Conservation (phyloP, 2,797 vertebrate genomes). For the Megalops cyprinoides region DNA sequence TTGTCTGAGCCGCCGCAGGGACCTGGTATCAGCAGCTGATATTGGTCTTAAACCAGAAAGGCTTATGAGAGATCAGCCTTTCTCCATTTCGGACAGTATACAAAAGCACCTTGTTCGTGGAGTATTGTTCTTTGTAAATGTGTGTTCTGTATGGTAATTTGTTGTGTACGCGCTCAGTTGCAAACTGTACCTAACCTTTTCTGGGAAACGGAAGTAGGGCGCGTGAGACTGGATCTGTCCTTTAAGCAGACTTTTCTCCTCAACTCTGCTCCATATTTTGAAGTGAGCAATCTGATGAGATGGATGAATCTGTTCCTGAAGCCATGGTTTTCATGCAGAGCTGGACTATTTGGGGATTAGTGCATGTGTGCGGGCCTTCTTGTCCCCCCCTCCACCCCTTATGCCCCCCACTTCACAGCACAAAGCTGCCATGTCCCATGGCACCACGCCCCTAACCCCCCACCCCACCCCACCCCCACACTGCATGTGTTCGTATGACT, state of each 20-base stretch:
- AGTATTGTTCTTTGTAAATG: not conserved
- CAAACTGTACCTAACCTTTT: not conserved
- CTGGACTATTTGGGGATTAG: not conserved
- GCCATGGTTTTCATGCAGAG: not conserved
- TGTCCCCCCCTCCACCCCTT: not conserved
- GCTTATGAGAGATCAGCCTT: no score
- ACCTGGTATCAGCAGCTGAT: no score
- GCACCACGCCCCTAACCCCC: slow-evolving; percentile 25
- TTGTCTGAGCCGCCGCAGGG: no score
- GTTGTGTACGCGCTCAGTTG: no score
- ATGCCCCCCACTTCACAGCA: not conserved
- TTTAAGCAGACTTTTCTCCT: not conserved
- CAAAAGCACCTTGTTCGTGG: no score
- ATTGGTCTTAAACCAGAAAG: no score
- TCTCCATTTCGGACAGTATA: no score
- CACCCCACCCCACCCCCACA: slow-evolving; percentile 25
- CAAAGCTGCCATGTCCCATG: slow-evolving; percentile 25
- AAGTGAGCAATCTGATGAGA: not conserved
- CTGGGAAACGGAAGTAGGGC: not conserved
- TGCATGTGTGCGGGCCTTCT: not conserved
- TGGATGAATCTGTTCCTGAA: not conserved
- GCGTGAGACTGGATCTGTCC: not conserved
- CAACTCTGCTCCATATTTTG: not conserved
- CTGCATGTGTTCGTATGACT: slow-evolving; percentile 55
- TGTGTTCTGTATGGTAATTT: not conserved